Evolutionary conservation across 2,888 invertebrate genomes (phyloP), one percentile per base, ranked within the genome.

Genomic region (Phasia obesa): DNA sequence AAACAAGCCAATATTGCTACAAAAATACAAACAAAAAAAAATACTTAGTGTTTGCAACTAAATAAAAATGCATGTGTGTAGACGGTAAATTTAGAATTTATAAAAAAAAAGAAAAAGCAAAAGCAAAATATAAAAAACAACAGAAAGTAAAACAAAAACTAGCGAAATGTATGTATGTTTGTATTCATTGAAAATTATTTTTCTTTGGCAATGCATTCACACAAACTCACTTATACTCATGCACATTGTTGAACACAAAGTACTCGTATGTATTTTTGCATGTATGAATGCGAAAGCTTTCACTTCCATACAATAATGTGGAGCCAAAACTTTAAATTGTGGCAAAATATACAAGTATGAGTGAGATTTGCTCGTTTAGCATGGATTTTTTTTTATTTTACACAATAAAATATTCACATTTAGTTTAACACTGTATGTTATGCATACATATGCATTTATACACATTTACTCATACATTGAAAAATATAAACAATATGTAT

Each of bases 381-480:
- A 70, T 85, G 78, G 79, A 85, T 85, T 85, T 85, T 85, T 85
- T 85, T 85, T 85, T 85, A 84, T 85, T 85, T 85, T 81, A 53
- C 76, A 76, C 83, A 83, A 85, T 85, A 84, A 85, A 77, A 85
- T 83, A 84, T 84, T 85, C 77, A 51, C 77, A 80, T 70, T 84
- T 76, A 62, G 73, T 84, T 60, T 71, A 59, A n/a, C 2, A 53
- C 9, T 31, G n/a, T 11, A 15, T 4, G 31, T n/a, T 35, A 17
- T 13, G 17, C 6, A 70, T 49, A 51, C 35, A 64, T 2, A 70
- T n/a, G 25, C n/a, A 44, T 9, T 38, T 19, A 35, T 35, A 35
- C 25, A 23, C 51, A 65, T 35, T 7, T 47, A 27, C n/a, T 38
- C 38, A 60, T 51, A 38, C 49, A 60, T 42, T 74, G 59, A 67